Percentiles rank a stretch among this genome's conserved stretches.
Conservation (phyloP, 1,140 invertebrate species). For the Zaprionus capensis region DNA sequence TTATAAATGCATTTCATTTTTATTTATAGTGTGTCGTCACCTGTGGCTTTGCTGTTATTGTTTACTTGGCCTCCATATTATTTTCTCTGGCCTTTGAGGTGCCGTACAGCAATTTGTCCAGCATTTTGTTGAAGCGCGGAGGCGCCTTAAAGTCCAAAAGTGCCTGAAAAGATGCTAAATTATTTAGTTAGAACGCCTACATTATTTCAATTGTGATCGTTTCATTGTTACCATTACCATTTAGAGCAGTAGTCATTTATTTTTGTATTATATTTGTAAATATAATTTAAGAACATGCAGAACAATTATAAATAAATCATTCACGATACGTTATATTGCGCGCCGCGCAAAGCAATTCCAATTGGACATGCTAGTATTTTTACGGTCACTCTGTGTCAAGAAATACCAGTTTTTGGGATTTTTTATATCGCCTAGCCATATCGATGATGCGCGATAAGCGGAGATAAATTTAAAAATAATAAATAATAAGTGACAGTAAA, state of each 20-base stretch:
- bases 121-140: constrained; percentile 51
- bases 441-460: neutral
- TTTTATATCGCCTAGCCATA: neutral
- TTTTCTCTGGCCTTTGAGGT: constrained; percentile 82
- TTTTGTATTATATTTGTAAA: constrained; percentile 40
- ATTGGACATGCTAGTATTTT: neutral
- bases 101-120: constrained; percentile 82
- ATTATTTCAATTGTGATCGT: constrained; percentile 75
- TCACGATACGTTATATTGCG: neutral
- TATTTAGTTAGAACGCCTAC: constrained; percentile 54
- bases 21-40: constrained; percentile 72
- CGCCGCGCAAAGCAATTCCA: constrained; percentile 1
- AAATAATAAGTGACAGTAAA: neutral
- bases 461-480: neutral
- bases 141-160: constrained; percentile 49
- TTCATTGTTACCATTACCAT: constrained; percentile 47
- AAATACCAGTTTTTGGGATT: constrained; percentile 1
- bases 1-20: neutral
- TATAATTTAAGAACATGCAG: constrained; percentile 6
- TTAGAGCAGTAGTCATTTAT: constrained; percentile 50
- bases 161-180: constrained; percentile 66
- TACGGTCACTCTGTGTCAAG: neutral
- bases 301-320: neutral
- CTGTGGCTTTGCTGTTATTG: constrained; percentile 77
- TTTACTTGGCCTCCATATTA: constrained; percentile 77